Evolutionary conservation across 2,888 invertebrate genomes (phyloP).

Genomic region (Micoletzkya japonica): DNA sequence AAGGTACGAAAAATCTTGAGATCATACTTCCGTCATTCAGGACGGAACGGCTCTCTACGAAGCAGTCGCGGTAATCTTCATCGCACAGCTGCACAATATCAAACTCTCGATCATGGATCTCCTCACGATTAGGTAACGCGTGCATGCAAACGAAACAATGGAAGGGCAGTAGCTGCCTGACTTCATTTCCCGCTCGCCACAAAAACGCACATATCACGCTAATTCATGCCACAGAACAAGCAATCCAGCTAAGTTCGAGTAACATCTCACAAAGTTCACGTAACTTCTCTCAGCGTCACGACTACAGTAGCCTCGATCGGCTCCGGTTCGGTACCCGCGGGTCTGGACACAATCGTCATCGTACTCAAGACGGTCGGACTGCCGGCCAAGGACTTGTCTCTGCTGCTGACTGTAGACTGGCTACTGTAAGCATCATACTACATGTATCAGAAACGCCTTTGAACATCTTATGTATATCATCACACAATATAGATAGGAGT

Average conservation of each 20-base stretch:
- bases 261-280: too few relatives aligned
- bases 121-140: constrained; percentile 81
- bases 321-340: constrained; percentile 75
- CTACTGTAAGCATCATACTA: constrained; percentile 69
- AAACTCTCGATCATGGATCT: constrained; percentile 83
- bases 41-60: constrained; percentile 77
- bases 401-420: constrained; percentile 75
- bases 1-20: not conserved
- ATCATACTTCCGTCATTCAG: constrained; percentile 25
- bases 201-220: too few relatives aligned
- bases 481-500: not conserved
- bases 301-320: constrained; percentile 75
- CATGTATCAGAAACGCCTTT: not conserved
- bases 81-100: constrained; percentile 85
- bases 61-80: constrained; percentile 95
- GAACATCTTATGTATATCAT: not conserved
- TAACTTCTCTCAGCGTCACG: constrained; percentile 67
- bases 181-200: too few relatives aligned
- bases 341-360: constrained; percentile 74
- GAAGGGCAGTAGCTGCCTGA: too few relatives aligned
- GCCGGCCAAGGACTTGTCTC: constrained; percentile 72
- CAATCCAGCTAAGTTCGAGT: too few relatives aligned
- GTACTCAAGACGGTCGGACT: constrained; percentile 74
- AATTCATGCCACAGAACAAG: too few relatives aligned
- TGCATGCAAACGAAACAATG: not conserved